phyloP scores from a whole-genome alignment of 1,140 invertebrate species.

The Heliconius hermathena region DNA sequence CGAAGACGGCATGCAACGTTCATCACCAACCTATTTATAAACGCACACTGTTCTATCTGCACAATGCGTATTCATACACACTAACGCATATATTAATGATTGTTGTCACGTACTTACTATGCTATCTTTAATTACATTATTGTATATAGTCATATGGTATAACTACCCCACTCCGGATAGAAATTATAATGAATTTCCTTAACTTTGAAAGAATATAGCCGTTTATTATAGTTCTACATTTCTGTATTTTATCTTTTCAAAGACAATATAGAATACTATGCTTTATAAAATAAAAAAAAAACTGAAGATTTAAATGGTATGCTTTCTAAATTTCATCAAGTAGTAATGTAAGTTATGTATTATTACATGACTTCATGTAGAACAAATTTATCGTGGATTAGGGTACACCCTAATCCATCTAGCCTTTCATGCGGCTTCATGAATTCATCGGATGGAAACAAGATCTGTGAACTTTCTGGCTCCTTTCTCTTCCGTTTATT shows the following conservation, averaged over 20 bases:
- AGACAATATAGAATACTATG: too few relatives aligned
- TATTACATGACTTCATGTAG: too few relatives aligned
- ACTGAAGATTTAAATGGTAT: too few relatives aligned
- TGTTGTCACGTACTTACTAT: conserved; percentile 45
- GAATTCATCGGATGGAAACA: too few relatives aligned
- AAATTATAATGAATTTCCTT: conserved; percentile 34
- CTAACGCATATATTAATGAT: conserved; percentile 39
- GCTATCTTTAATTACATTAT: conserved; percentile 53
- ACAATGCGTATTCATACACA: conserved; percentile 41
- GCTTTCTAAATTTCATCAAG: too few relatives aligned
- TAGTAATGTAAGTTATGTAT: too few relatives aligned
- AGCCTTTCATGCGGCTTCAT: too few relatives aligned
- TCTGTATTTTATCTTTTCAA: neutral
- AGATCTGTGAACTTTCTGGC: too few relatives aligned
- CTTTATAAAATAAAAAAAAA: too few relatives aligned
- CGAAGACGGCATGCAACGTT: conserved; percentile 58
- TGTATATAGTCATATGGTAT: conserved; percentile 41
- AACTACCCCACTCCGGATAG: conserved; percentile 46
- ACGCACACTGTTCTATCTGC: conserved; percentile 61
- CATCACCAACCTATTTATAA: conserved; percentile 77
- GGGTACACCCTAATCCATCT: too few relatives aligned
- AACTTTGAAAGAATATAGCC: conserved; percentile 20
- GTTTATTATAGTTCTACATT: neutral
- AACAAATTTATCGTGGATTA: too few relatives aligned
- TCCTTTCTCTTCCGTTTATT: too few relatives aligned